These are phyloP conservation scores for Solea solea DNA, from an alignment of 2,113 vertebrate genomes.

Conservation along the genomic window DNA sequence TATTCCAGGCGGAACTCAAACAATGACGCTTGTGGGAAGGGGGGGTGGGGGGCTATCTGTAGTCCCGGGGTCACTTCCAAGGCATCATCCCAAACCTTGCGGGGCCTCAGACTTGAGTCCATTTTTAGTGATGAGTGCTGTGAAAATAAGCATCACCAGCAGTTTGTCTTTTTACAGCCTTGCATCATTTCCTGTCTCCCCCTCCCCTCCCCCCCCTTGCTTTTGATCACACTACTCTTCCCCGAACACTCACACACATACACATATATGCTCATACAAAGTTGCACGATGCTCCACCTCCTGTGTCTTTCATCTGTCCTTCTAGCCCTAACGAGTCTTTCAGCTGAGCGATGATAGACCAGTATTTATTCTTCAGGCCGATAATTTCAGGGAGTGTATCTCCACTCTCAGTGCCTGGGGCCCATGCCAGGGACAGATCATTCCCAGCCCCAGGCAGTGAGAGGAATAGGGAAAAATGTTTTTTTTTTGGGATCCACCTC, in stretches of 20 bases:
- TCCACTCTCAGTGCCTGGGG: conserved; percentile 75
- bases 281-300: conserved; percentile 64
- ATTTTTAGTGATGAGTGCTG: conserved; percentile 85
- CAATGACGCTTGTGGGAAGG: conserved; percentile 80
- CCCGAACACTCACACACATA: conserved; percentile 30
- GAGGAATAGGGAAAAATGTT: conserved; percentile 85
- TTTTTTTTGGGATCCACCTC: conserved; percentile 79
- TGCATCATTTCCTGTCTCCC: conserved; percentile 88
- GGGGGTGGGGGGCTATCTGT: conserved; percentile 81
- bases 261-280: conserved; percentile 48
- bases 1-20: conserved; percentile 79
- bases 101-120: conserved; percentile 81
- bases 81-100: conserved; percentile 73
- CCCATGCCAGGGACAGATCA: conserved; percentile 83
- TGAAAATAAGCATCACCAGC: conserved; percentile 86
- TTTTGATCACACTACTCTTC: conserved; percentile 76
- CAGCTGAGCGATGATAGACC: conserved; percentile 82
- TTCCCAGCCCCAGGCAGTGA: conserved; percentile 73
- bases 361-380: conserved; percentile 83
- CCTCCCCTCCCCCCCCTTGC: conserved; percentile 33
- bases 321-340: conserved; percentile 87
- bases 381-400: conserved; percentile 81
- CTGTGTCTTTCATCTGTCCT: conserved; percentile 72
- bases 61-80: conserved; percentile 78
- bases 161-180: conserved; percentile 80